Conservation (phyloP, 2,113 vertebrate species). For the Aegithalos caudatus region DNA sequence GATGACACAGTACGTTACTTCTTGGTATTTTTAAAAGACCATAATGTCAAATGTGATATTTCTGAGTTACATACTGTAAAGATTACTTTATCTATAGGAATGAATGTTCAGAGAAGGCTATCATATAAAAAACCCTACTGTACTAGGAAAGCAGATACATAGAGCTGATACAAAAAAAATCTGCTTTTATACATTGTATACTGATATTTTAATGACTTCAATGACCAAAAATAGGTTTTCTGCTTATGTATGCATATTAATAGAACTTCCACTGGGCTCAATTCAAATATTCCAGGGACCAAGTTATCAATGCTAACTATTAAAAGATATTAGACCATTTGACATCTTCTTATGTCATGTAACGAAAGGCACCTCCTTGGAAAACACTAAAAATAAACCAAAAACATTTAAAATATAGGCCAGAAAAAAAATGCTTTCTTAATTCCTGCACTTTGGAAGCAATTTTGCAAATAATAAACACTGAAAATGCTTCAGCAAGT, state of each 20-base stretch:
- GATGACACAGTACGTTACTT: neutral
- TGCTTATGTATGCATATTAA: neutral
- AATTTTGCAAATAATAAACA: neutral
- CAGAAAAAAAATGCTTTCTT: neutral
- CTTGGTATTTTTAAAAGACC: neutral
- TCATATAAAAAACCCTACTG: neutral
- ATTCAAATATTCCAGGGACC: neutral
- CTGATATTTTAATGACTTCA: neutral
- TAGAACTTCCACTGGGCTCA: neutral
- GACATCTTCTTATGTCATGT: neutral
- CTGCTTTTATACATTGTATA: neutral
- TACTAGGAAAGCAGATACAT: neutral
- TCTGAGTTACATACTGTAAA: neutral
- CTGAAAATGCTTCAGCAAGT: neutral
- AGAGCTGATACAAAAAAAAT: neutral
- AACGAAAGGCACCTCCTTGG: neutral
- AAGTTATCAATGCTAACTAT: neutral
- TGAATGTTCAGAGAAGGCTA: neutral
- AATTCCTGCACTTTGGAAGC: neutral
- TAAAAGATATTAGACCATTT: neutral
- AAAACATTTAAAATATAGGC: neutral
- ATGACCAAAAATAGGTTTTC: neutral
- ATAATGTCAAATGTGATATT: neutral
- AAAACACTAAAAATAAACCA: neutral
- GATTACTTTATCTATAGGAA: neutral